Evolutionary conservation across 2,888 invertebrate species (phyloP), one percentile per base, ranked within the genome.

Genomic region (Epinotia bilunana): DNA sequence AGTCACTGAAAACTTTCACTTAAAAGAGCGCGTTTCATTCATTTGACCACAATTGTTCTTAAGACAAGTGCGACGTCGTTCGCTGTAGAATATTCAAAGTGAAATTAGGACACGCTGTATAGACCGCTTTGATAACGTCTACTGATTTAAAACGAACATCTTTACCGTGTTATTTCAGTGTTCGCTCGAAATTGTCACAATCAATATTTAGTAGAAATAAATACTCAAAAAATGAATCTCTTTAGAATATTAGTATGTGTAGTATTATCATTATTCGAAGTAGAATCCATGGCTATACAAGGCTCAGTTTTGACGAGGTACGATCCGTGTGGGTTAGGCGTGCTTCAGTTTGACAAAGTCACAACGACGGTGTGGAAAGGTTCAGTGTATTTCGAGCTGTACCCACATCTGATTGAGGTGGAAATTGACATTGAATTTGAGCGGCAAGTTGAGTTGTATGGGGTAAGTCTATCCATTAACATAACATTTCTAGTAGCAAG

Each of bases 261-360:
- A 64, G 67, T 80, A 7, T 60, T 77, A 3, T 79, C 61, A 76
- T 74, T 81, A 20, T 79, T 83, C 39, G 80, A 82, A 76, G 86
- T 86, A 3, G 75, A 84, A 76, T 80, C 86, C 3, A 87, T 93
- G 88, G 82, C 90, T 11, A 78, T 93, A 60, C 85, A 86, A 71
- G 92, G 92, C 0, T 84, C 90, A 2, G 82, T 83, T 55, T 80
- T 90, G 72, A 91, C 88, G 0, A 86, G 88, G 77, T 93, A 93
- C 62, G 88, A 91, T 57, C 93, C 93, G 1, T 93, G 93, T 78
- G 90, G 90, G 11, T 80, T 93, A 63, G 92, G 90, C 2, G 82
- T 90, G 11, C 80, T 93, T 78, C 84, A 90, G 82, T 93, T 93
- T 77, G 90, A 92, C 76, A 90, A 83, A 83, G 69, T 89, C 7